phyloP scores from a whole-genome alignment of 2,113 vertebrate species.

The Cricetomys ansorgei region DNA sequence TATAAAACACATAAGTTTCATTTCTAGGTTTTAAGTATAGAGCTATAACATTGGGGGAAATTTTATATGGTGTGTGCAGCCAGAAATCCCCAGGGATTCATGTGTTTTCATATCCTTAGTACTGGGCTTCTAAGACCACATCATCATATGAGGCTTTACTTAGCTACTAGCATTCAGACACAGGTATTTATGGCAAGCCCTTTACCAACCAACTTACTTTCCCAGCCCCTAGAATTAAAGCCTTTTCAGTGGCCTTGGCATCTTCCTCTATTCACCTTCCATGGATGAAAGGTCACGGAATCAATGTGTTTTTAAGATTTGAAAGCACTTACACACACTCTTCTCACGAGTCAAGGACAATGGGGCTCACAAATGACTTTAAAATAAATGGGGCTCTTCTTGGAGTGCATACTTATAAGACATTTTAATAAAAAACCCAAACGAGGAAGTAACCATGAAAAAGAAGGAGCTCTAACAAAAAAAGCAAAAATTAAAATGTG shows the following conservation, averaged over 20 bases:
- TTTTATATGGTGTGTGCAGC: background rate
- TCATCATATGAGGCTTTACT: background rate
- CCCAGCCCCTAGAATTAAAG: slow-evolving; percentile 57
- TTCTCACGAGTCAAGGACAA: slow-evolving; percentile 12
- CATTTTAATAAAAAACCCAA: background rate
- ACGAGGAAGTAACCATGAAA: background rate
- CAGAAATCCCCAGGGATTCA: background rate
- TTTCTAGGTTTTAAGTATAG: slow-evolving; percentile 58
- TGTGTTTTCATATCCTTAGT: too few species aligned
- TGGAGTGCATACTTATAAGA: slow-evolving; percentile 20
- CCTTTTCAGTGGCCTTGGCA: slow-evolving; percentile 42
- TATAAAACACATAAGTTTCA: slow-evolving; percentile 54
- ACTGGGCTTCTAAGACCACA: background rate
- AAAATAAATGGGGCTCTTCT: slow-evolving; percentile 7
- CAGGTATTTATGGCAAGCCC: too few species aligned
- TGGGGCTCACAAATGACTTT: background rate
- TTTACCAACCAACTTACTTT: background rate
- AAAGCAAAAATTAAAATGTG: slow-evolving; percentile 74
- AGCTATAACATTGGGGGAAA: background rate
- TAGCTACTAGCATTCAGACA: background rate
- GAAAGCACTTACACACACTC: background rate
- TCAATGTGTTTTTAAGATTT: slow-evolving; percentile 3
- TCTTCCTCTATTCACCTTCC: slow-evolving; percentile 54
- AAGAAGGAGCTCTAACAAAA: slow-evolving; percentile 52
- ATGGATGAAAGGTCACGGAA: slow-evolving; percentile 40